Evolutionary conservation across 1,140 invertebrate species (phyloP).

Genomic region (Tetranychus urticae): DNA sequence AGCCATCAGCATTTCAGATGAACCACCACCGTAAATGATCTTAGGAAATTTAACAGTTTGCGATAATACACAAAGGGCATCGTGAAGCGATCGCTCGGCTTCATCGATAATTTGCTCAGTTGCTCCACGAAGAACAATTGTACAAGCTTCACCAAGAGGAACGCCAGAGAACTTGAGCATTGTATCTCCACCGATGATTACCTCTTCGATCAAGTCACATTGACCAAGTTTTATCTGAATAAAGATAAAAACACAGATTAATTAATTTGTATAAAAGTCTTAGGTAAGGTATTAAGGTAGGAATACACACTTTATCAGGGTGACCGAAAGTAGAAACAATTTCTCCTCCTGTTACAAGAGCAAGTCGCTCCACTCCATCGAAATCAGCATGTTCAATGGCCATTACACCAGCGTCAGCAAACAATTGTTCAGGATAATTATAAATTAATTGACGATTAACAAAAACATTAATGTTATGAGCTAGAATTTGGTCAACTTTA

Average conservation of each 20-base stretch:
- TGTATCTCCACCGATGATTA: constrained; percentile 95
- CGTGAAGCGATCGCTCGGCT: constrained; percentile 89
- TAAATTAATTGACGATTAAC: constrained; percentile 99
- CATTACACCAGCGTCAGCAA: constrained; percentile 94
- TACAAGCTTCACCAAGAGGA: constrained; percentile 81
- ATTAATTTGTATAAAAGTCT: neutral
- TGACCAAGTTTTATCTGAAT: constrained; percentile 56
- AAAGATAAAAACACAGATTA: neutral
- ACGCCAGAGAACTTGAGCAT: constrained; percentile 87
- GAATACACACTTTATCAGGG: constrained; percentile 34
- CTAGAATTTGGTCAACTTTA: constrained; percentile 89
- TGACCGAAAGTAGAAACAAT: constrained; percentile 96
- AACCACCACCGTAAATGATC: constrained; percentile 73
- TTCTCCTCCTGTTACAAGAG: constrained; percentile 86
- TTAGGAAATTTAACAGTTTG: constrained; percentile 81
- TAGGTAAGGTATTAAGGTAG: neutral
- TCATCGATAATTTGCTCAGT: constrained; percentile 98
- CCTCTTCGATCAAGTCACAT: constrained; percentile 87
- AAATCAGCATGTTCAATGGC: constrained; percentile 99
- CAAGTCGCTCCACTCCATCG: constrained; percentile 90
- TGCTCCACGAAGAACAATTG: constrained; percentile 87
- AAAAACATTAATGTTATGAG: constrained; percentile 91
- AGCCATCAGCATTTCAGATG: constrained; percentile 90
- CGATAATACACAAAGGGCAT: constrained; percentile 87
- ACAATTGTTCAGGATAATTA: constrained; percentile 98